Evolutionary conservation across 2,797 vertebrate genomes (phyloP), one percentile per base, ranked within the genome.

Genomic region (Lagodon rhomboides): DNA sequence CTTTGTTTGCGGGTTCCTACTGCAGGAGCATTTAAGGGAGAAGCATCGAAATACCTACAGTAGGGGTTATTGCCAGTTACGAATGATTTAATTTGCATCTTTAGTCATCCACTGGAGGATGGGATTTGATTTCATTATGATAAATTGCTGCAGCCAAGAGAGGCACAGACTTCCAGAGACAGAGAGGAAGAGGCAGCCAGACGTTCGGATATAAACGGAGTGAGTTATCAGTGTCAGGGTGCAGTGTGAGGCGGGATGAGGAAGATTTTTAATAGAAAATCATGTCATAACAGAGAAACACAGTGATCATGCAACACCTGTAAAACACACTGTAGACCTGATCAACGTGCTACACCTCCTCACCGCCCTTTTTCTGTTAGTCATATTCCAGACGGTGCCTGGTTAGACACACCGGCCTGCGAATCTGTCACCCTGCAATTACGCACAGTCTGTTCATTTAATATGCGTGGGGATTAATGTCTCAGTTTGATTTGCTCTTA

Each of bases 401-500:
- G 77, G 38, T 73, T 56, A 51, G 61, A 81, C 65, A 67, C 68
- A 12, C 30, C 56, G 13, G 25, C 69, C 69, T 65, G 44, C 68
- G 61, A 77, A 72, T 84, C 27, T 75, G 44, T 72, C 64, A 43
- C 68, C 18, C 64, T 61, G 34, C 62, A 58, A 82, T 82, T 83
- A 82, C 34, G 22, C 76, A 43, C 49, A 17, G 49, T 22, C 66
- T 78, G 63, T 69, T 80, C 34, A 64, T 79, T 88, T 86, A 68
- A 82, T 79, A 84, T 80, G 75, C 73, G 8, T 10, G 55, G 44
- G 77, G 78, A 82, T 76, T 41, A 68, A 88, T 82, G 82, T 84
- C 80, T 80, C 60, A 56, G 56, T 85, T 82, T 87, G 86, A 87
- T 85, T 88, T 83, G 73, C 77, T 77, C 56, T 61, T 34, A 49